Evolutionary conservation across 1,140 invertebrate species (phyloP), one percentile per base, ranked within the genome.

Genomic region (Pinna nobilis): DNA sequence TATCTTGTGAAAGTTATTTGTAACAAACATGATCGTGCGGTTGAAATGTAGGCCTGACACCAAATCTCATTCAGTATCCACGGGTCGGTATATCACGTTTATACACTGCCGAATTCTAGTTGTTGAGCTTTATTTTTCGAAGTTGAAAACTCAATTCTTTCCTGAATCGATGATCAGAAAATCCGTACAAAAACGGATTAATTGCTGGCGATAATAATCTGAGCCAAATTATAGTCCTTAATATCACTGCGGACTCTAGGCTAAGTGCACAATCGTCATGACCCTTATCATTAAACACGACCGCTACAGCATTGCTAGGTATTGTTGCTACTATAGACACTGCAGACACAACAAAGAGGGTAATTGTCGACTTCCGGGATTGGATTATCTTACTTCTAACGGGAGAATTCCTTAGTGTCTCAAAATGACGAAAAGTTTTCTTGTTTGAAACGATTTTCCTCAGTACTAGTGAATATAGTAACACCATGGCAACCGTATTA

Each of bases 151-250:
- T 53, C 11, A 53, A 53, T 11, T 53, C 51, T 53, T 28, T 20
- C 28, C 25, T 20, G 25, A 53, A 53, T 53, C 51, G n/a, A 13
- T 53, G 51, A 53, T 53, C 51, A 5, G 51, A 53, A 53, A 53
- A 53, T 53, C 51, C 51, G 25, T 53, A 53, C 13, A 53, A 13
- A 28, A 53, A 18, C 3, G 51, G 51, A 53, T 53, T 53, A 3
- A 53, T 18, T 3, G 51, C 51, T 23, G 18, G 18, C 18, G 18
- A 20, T 13, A 53, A 3, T 13, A 53, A 25, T 23, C 18, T 11
- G 28, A 25, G 13, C 51, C 51, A 53, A 2, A 25, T 11, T 13
- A 53, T 13, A 23, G 25, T 53, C 3, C 25, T 13, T 13, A 53
- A 20, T 23, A 53, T 3, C 3, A 20, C 3, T 23, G 18, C 25